Percentiles rank a stretch among this genome's conserved stretches.
These are phyloP conservation scores for Nasonia giraulti DNA, from an alignment of 1,140 invertebrate genomes.

Conservation along the genomic window DNA sequence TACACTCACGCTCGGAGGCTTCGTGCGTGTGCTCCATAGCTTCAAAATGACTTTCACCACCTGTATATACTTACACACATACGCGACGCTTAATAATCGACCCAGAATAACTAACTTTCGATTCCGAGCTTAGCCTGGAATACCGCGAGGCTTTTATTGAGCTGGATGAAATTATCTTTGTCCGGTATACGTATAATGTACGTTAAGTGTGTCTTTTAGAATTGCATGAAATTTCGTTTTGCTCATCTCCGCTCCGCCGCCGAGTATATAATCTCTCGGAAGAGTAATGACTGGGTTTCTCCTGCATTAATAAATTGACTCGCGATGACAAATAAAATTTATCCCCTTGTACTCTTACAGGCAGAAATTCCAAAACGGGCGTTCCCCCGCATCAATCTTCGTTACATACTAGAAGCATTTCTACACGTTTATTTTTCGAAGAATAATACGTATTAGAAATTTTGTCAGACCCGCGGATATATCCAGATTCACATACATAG, in stretches of 20 bases:
- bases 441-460: not conserved
- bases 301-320: slow-evolving; percentile 25
- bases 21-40: not conserved
- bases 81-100: slow-evolving; percentile 40
- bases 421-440: not conserved
- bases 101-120: slow-evolving; percentile 41
- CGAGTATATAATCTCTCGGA: not conserved
- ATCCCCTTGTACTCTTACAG: too few relatives aligned
- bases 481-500: too few relatives aligned
- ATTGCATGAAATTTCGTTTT: slow-evolving; percentile 26
- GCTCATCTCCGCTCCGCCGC: not conserved
- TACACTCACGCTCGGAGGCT: not conserved
- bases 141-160: slow-evolving; percentile 24
- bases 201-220: slow-evolving; percentile 14
- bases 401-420: not conserved
- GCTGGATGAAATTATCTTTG: not conserved
- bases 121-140: not conserved
- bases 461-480: not conserved
- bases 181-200: not conserved
- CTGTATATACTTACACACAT: not conserved
- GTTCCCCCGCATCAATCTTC: slow-evolving; percentile 1
- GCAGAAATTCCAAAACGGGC: too few relatives aligned
- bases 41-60: slow-evolving; percentile 49
- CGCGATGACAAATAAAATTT: not conserved
- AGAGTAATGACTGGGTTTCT: slow-evolving; percentile 3